Conservation (phyloP, 2,888 invertebrate genomes). For the Heliconius erato region DNA sequence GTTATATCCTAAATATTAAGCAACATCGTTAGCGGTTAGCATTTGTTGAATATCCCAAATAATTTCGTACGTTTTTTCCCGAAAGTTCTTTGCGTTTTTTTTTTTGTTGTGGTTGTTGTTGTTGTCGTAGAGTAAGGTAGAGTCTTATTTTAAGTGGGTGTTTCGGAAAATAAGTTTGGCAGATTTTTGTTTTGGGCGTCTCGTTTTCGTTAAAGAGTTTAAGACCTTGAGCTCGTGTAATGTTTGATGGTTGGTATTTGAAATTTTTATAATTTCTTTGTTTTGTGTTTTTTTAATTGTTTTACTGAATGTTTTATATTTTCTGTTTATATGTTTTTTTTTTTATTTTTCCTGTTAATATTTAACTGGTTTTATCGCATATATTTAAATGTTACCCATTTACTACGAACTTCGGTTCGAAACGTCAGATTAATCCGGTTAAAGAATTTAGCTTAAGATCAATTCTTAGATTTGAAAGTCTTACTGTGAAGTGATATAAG, state of each 20-base stretch:
- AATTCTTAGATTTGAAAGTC: not conserved
- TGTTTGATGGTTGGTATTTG: slow-evolving; percentile 23
- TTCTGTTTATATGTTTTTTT: not conserved
- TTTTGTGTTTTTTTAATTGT: not conserved
- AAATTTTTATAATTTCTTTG: not conserved
- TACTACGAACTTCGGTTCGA: too few species aligned
- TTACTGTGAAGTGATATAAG: not conserved
- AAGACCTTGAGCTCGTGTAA: slow-evolving; percentile 43
- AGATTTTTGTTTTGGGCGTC: slow-evolving; percentile 56
- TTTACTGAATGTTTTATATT: not conserved
- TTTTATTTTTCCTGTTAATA: not conserved
- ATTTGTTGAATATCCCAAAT: slow-evolving; percentile 84
- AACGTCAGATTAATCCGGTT: too few species aligned
- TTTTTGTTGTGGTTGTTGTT: slow-evolving; percentile 7
- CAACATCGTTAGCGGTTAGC: slow-evolving; percentile 83
- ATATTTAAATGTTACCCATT: too few species aligned
- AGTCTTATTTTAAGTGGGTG: slow-evolving; percentile 64
- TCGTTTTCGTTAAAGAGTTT: slow-evolving; percentile 49
- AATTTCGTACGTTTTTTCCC: slow-evolving; percentile 64
- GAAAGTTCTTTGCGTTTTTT: slow-evolving; percentile 63
- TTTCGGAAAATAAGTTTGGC: slow-evolving; percentile 61
- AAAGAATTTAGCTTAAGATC: too few species aligned
- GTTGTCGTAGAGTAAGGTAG: slow-evolving; percentile 57
- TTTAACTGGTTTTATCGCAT: not conserved
- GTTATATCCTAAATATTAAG: slow-evolving; percentile 82